Conservation (phyloP, 2,888 invertebrate species). For the Fragum sueziense region DNA sequence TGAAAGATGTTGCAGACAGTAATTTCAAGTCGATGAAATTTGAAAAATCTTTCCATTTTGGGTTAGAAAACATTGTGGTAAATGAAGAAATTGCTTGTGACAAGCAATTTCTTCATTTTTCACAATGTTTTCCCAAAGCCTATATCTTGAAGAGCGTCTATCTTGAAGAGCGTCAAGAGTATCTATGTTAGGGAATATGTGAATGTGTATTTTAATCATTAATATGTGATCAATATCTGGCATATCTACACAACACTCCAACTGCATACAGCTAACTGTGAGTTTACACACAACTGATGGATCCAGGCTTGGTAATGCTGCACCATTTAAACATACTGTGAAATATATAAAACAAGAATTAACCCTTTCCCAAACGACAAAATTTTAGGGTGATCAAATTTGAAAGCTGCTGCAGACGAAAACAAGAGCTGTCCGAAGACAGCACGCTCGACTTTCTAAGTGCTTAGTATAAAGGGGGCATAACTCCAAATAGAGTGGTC, state of each 20-base stretch:
- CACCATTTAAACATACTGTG: slow-evolving; percentile 24
- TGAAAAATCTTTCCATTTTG: too few species aligned
- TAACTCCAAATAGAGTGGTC: slow-evolving; percentile 18
- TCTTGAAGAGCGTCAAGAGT: too few species aligned
- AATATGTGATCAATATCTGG: slow-evolving; percentile 20
- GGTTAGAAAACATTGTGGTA: too few species aligned
- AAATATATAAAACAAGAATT: slow-evolving; percentile 48
- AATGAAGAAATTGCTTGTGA: too few species aligned
- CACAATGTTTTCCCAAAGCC: too few species aligned
- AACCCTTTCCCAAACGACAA: slow-evolving; percentile 50
- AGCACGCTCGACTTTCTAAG: slow-evolving; percentile 39
- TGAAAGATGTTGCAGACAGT: too few species aligned
- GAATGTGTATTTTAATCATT: slow-evolving; percentile 26
- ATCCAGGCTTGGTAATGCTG: not conserved
- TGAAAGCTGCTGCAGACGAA: slow-evolving; percentile 30
- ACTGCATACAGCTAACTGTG: slow-evolving; percentile 15
- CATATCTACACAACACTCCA: slow-evolving; percentile 37
- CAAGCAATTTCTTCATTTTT: too few species aligned
- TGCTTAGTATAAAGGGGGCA: slow-evolving; percentile 42
- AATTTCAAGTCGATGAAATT: too few species aligned
- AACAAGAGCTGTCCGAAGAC: slow-evolving; percentile 50
- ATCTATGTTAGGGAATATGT: too few species aligned
- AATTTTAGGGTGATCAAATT: too few species aligned
- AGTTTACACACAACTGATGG: not conserved
- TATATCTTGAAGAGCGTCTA: too few species aligned